Conservation (phyloP, 2,797 vertebrate genomes). For the Melanogrammus aeglefinus region DNA sequence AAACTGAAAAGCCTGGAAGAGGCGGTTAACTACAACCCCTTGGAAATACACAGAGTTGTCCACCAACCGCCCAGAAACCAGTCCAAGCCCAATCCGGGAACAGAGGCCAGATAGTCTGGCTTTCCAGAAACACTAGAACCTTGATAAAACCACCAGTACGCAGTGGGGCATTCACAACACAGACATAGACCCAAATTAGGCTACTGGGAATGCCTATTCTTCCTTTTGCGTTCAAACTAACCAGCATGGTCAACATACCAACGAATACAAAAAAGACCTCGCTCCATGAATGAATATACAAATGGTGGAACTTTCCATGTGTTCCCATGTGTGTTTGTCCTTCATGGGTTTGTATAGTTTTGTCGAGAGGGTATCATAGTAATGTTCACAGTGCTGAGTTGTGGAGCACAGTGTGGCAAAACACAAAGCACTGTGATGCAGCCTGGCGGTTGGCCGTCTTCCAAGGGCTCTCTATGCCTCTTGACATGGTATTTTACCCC, state of each 20-base stretch:
- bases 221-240: not conserved
- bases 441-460: not conserved
- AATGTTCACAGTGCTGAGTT: not conserved
- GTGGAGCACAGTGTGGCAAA: not conserved
- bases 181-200: not conserved
- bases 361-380: constrained; percentile 20
- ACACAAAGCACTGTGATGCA: not conserved
- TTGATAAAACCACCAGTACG: not conserved
- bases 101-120: not conserved
- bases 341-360: constrained; percentile 12
- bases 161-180: not conserved
- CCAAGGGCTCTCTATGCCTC: not conserved
- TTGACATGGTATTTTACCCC: not conserved
- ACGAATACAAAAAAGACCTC: not conserved
- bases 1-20: not conserved
- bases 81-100: not conserved
- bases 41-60: not conserved
- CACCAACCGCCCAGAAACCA: not conserved
- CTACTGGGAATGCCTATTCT: not conserved
- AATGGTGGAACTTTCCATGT: not conserved
- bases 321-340: not conserved
- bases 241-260: not conserved
- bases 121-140: not conserved
- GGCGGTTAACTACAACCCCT: not conserved
- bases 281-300: not conserved